Evolutionary conservation across 2,888 invertebrate species (phyloP), one percentile per base, ranked within the genome.

Genomic region (Antitype chi): DNA sequence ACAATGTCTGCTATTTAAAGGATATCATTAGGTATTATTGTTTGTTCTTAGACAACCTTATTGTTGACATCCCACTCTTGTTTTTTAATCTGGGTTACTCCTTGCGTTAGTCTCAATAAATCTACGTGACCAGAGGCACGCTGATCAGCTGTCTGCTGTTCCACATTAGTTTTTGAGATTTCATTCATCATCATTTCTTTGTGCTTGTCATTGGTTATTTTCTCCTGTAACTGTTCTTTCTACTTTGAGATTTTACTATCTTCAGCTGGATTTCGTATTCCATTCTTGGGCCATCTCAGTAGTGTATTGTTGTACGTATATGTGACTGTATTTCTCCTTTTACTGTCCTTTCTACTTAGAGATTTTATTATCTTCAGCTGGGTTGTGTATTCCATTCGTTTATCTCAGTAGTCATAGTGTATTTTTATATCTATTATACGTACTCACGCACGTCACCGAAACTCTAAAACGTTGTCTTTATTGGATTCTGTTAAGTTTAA

Each of bases 61-160:
- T 25, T 53, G 38, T n/a, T 55, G n/a, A 63, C 53, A 49, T 80
- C 53, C 72, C 49, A 80, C 28, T 49, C 62, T 25, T 62, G 17
- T 15, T 7, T 53, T 53, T 70, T 0, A 25, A 8, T 49, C 53
- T 25, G 20, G 13, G 69, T n/a, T 11, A 20, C 15, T 78, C 28
- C 23, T 49, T 78, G 38, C 25, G 47, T 9, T 32, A 17, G 60
- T 38, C 17, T 59, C 8, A 8, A 28, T 8, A 59, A 20, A 17
- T 59, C 32, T 79, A 74, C 81, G 79, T 81, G 74, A 81, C 62
- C 9, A 11, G 1, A 15, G 2, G 23, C 74, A 78, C 74, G 74
- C 17, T 47, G 43, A 28, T 25, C 1, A 62, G 23, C n/a, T 43
- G 15, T 59, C 17, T 6, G 20, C 47, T 28, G 25, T 9, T 32